Conservation (phyloP, 2,888 invertebrate genomes). For the Pterobdella sp. region DNA sequence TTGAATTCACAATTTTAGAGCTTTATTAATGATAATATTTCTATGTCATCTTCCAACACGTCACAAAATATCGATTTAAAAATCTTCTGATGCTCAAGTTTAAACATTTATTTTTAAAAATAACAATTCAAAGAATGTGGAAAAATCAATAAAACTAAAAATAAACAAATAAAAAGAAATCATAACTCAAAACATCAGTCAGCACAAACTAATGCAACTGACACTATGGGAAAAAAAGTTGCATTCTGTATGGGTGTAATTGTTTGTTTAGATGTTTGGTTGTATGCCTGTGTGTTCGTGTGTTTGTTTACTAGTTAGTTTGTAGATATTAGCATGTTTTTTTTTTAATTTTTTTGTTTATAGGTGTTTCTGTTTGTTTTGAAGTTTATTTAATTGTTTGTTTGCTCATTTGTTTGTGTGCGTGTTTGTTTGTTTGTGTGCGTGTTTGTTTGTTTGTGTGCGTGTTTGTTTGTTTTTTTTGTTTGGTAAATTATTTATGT, state of each 20-base stretch:
- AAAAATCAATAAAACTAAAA: too few relatives aligned
- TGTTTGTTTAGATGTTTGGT: background rate
- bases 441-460: slow-evolving; percentile 12
- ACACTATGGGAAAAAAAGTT: background rate
- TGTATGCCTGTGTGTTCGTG: background rate
- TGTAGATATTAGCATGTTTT: background rate
- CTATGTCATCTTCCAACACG: too few relatives aligned
- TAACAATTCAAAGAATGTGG: too few relatives aligned
- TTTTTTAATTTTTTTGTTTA: background rate
- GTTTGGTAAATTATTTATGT: background rate
- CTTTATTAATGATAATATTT: too few relatives aligned
- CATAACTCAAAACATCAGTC: too few relatives aligned
- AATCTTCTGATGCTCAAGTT: too few relatives aligned
- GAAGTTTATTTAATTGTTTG: background rate
- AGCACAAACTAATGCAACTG: too few relatives aligned
- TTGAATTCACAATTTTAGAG: too few relatives aligned
- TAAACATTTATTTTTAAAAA: too few relatives aligned
- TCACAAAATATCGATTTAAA: too few relatives aligned
- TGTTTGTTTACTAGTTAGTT: background rate
- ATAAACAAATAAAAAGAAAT: too few relatives aligned
- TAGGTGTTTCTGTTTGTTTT: background rate
- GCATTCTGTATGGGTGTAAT: background rate
- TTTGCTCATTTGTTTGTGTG: slow-evolving; percentile 4
- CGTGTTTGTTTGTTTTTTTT: slow-evolving; percentile 2
- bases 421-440: slow-evolving; percentile 14